Percentiles rank a stretch among this genome's conserved stretches.
phyloP scores from a whole-genome alignment of 2,113 vertebrate genomes.

The Glaucomys volans region DNA sequence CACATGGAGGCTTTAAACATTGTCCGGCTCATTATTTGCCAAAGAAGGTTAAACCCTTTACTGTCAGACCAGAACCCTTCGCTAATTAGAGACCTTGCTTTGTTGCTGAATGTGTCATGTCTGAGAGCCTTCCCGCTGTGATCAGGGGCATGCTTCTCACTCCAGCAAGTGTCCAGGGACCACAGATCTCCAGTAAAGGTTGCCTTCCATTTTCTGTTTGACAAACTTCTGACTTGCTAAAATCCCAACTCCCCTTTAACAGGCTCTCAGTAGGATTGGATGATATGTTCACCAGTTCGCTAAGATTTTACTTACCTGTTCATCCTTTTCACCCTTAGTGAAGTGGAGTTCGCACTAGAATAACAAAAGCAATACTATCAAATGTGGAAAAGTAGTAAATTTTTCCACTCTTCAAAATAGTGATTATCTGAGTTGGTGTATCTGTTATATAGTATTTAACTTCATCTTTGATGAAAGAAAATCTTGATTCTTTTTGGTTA shows the following conservation, averaged over 20 bases:
- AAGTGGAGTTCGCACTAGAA: neutral
- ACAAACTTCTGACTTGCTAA: constrained; percentile 25
- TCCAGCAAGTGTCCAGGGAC: constrained; percentile 71
- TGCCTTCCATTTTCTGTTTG: constrained; percentile 30
- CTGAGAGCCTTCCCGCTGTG: constrained; percentile 84
- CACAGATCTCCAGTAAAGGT: constrained; percentile 32
- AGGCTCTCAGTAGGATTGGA: neutral
- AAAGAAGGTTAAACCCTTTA: constrained; percentile 85
- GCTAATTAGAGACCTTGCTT: constrained; percentile 88
- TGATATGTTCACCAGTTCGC: constrained; percentile 7
- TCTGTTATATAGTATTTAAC: neutral
- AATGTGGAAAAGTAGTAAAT: neutral
- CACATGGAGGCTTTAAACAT: constrained; percentile 83
- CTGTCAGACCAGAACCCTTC: constrained; percentile 84
- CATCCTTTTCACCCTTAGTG: neutral
- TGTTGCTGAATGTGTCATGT: constrained; percentile 86
- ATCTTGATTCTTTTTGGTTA: neutral
- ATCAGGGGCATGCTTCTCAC: constrained; percentile 80
- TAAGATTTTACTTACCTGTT: constrained; percentile 5
- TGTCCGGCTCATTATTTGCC: constrained; percentile 87
- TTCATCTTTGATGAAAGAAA: neutral
- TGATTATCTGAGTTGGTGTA: neutral
- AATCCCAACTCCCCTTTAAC: neutral
- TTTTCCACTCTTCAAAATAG: neutral
- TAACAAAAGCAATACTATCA: constrained; percentile 46